These are phyloP conservation scores for Pantelozetes paolii DNA, from an alignment of 2,888 invertebrate species.

Conservation along the genomic window DNA sequence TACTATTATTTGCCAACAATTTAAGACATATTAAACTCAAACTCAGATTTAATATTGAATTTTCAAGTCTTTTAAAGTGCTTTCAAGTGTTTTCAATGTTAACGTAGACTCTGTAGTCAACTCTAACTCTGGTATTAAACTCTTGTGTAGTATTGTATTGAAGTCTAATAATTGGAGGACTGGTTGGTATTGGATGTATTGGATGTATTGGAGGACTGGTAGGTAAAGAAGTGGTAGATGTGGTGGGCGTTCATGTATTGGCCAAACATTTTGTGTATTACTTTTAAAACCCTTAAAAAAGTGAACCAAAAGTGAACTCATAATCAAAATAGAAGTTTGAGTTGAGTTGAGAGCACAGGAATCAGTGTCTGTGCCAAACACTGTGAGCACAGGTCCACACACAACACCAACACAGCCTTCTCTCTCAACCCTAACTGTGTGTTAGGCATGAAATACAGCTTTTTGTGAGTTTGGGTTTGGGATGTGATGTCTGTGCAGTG, in stretches of 20 bases:
- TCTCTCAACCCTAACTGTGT: constrained; percentile 6
- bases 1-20: background rate
- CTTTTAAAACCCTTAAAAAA: background rate
- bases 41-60: background rate
- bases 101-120: no score
- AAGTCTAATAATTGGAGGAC: no score
- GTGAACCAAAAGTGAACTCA: constrained; percentile 7
- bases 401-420: background rate
- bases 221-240: no score
- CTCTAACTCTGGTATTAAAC: no score
- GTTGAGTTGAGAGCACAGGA: no score
- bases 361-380: no score
- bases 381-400: background rate
- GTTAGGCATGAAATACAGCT: constrained; percentile 25
- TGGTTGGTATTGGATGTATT: no score
- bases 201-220: no score
- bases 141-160: no score
- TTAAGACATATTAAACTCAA: background rate
- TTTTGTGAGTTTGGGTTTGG: background rate
- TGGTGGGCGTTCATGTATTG: constrained; percentile 2
- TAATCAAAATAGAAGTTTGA: background rate
- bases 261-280: background rate
- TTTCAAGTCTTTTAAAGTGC: background rate
- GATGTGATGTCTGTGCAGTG: no score
- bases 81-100: no score